Percentiles rank a stretch among this genome's conserved stretches.
These are phyloP conservation scores for Schrankia costaestrigalis DNA, from an alignment of 2,888 invertebrate species.

Conservation along the genomic window DNA sequence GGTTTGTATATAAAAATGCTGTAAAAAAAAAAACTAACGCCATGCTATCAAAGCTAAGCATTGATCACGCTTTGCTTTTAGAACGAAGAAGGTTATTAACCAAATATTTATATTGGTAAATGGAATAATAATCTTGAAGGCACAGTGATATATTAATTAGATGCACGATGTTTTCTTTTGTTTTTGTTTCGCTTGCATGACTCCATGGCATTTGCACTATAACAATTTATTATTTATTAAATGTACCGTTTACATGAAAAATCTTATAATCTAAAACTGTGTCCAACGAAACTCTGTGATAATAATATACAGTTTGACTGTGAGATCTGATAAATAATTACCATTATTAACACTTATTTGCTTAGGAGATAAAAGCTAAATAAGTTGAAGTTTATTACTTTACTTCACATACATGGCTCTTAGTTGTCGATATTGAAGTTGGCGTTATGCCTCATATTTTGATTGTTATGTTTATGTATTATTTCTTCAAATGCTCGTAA, in stretches of 20 bases:
- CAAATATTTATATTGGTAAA: constrained; percentile 35
- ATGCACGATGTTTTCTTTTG: constrained; percentile 28
- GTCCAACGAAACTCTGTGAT: too few relatives aligned
- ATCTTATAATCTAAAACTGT: not conserved
- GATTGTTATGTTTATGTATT: too few relatives aligned
- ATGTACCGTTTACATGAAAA: too few relatives aligned
- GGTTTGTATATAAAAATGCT: constrained; percentile 83
- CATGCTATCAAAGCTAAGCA: constrained; percentile 48
- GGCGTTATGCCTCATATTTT: too few relatives aligned
- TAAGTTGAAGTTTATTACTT: too few relatives aligned
- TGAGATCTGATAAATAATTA: too few relatives aligned
- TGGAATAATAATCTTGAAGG: constrained; percentile 30
- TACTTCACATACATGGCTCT: too few relatives aligned
- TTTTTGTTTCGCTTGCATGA: constrained; percentile 34
- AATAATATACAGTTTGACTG: too few relatives aligned
- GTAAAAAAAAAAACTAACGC: constrained; percentile 49
- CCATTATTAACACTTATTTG: too few relatives aligned
- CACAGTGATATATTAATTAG: constrained; percentile 25
- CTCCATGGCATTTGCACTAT: not conserved
- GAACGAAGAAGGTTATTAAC: constrained; percentile 40
- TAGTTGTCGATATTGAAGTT: too few relatives aligned
- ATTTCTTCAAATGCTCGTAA: too few relatives aligned
- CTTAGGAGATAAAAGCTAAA: too few relatives aligned
- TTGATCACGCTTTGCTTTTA: constrained; percentile 63
- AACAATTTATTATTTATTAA: not conserved